Conservation (phyloP, 2,113 vertebrate species). For the Capra hircus region DNA sequence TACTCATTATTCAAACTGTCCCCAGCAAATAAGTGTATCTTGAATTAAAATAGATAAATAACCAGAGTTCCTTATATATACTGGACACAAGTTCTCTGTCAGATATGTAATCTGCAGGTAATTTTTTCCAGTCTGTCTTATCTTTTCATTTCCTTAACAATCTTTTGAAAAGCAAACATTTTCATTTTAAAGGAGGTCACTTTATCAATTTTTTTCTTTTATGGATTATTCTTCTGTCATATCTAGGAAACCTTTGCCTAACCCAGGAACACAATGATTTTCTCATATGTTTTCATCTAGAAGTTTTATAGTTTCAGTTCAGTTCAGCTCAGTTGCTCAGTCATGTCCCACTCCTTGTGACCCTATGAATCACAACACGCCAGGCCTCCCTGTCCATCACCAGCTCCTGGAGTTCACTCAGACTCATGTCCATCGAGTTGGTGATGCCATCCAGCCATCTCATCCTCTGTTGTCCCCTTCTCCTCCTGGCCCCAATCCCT, state of each 20-base stretch:
- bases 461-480: no score
- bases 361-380: no score
- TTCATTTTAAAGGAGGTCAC: neutral
- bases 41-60: neutral
- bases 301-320: neutral
- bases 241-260: neutral
- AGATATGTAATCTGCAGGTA: neutral
- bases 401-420: no score
- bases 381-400: no score
- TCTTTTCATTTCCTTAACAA: constrained; percentile 1
- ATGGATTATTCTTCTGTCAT: neutral
- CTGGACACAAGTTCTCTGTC: neutral
- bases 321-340: no score
- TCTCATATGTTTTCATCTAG: neutral
- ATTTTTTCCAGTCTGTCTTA: neutral
- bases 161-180: neutral
- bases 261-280: neutral
- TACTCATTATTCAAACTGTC: neutral
- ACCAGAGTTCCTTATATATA: neutral
- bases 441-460: no score
- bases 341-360: no score
- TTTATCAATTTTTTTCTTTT: neutral
- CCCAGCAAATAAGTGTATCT: neutral
- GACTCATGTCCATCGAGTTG: no score
- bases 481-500: no score